Evolutionary conservation across 2,888 invertebrate species (phyloP), one percentile per base, ranked within the genome.

Genomic region (Linyphia triangularis): DNA sequence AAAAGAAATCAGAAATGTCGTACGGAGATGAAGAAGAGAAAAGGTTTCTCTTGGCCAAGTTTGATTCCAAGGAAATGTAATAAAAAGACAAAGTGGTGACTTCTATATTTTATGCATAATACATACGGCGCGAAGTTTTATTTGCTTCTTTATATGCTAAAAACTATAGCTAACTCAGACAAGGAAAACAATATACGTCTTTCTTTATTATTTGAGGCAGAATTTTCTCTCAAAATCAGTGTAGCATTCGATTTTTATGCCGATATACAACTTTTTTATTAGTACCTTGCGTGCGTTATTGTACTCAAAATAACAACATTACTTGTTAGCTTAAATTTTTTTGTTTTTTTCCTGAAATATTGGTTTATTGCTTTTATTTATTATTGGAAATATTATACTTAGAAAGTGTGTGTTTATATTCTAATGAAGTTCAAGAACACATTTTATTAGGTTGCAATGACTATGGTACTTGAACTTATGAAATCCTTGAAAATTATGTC

Each of bases 21-120:
- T 26, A 9, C 24, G 67, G 13, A 43, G 10, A 43, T 13, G 43
- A 16, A 10, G 2, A 1, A 6, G 9, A 59, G 59, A 22, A 1
- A 10, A 51, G 51, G 13, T 19, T 59, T 30, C 33, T 67, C 67
- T 67, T 28, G 33, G 16, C 67, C 33, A 19, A 16, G 67, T 67
- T 67, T 67, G 67, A 67, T 67, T 67, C 30, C n/a, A n/a, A n/a
- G 13, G 67, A 10, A 33, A 22, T 67, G 30, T n/a, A 33, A 67
- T 67, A 33, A 67, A 33, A 33, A 67, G 33, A 33, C 30, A 67
- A 33, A 33, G 67, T 33, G n/a, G 67, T 33, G 67, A 33, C 33
- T 33, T n/a, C 33, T 33, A n/a, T 33, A 19, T 33, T 30, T n/a
- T 19, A 67, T 67, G 67, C 67, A 67, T 67, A 67, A 67, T 67